Percentiles rank a stretch among this genome's conserved stretches.
phyloP scores from a whole-genome alignment of 2,797 vertebrate species.

The Rhynchonycteris naso region DNA sequence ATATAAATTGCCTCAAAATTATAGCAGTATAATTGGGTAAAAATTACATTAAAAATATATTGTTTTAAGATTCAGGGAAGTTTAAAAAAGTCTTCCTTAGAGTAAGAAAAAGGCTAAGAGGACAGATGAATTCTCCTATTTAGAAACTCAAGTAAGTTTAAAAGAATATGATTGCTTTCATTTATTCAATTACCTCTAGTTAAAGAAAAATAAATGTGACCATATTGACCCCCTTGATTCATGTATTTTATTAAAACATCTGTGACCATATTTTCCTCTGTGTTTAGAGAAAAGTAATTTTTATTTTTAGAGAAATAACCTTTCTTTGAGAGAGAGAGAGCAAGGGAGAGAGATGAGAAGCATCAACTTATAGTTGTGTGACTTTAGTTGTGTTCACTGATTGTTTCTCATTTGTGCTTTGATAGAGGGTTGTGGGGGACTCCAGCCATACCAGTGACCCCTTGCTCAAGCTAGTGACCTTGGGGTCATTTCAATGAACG shows the following conservation, averaged over 20 bases:
- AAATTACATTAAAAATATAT: neutral
- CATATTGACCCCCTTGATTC: neutral
- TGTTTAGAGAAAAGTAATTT: neutral
- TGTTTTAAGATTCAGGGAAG: neutral
- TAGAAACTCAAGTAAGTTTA: neutral
- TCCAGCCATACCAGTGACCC: too few species aligned
- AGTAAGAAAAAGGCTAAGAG: neutral
- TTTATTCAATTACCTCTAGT: neutral
- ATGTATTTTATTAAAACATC: conserved; percentile 24
- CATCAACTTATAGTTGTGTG: too few species aligned
- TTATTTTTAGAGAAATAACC: conserved; percentile 39
- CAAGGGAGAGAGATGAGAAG: too few species aligned
- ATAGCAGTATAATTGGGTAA: neutral
- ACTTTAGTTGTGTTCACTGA: too few species aligned
- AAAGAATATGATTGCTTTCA: neutral
- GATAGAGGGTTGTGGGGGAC: too few species aligned
- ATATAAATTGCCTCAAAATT: neutral
- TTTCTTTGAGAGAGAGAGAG: too few species aligned
- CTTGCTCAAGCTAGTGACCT: too few species aligned
- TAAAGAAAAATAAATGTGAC: conserved; percentile 40
- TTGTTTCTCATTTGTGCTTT: too few species aligned
- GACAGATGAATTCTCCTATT: neutral
- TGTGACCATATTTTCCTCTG: neutral
- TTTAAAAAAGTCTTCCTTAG: neutral
- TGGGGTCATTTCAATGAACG: too few species aligned